A percentile compares a stretch with the other conserved stretches of the same genome.
Evolutionary conservation across 2,888 invertebrate genomes (phyloP).

Genomic region (Dryomyza anilis): DNA sequence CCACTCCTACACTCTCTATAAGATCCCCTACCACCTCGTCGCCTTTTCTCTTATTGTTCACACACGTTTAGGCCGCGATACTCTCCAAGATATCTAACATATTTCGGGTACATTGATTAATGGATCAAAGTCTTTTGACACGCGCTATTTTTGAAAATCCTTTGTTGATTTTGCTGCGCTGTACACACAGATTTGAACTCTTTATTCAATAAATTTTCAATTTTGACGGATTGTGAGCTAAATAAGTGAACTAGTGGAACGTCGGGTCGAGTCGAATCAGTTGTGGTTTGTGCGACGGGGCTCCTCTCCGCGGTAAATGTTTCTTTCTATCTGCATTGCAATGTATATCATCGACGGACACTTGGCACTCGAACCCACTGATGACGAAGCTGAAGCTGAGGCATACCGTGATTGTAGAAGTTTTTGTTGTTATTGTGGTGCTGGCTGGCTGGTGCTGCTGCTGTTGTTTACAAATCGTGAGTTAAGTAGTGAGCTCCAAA

Average conservation of each 20-base stretch:
- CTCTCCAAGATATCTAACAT: slow-evolving; percentile 6
- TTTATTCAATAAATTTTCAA: slow-evolving; percentile 61
- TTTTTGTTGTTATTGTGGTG: slow-evolving; percentile 29
- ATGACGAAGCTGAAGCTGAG: slow-evolving; percentile 11
- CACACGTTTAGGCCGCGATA: no score
- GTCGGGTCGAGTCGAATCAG: neutral
- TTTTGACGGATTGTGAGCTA: slow-evolving; percentile 59
- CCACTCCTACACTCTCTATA: no score
- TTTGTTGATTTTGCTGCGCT: slow-evolving; percentile 56
- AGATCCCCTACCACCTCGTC: no score
- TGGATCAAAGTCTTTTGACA: slow-evolving; percentile 62
- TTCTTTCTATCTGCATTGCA: neutral
- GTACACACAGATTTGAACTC: slow-evolving; percentile 43
- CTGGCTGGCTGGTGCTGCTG: slow-evolving; percentile 35
- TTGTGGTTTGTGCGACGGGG: no score
- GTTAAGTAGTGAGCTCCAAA: slow-evolving; percentile 48
- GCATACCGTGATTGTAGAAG: slow-evolving; percentile 6
- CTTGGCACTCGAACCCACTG: slow-evolving; percentile 13
- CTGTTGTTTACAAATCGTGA: slow-evolving; percentile 52
- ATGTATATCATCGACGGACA: neutral
- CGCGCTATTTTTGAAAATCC: slow-evolving; percentile 59
- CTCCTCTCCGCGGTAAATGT: no score
- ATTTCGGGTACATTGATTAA: slow-evolving; percentile 56
- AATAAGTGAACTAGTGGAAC: neutral
- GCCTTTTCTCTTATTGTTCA: no score